Percentiles rank a stretch among this genome's conserved stretches.
Conservation (phyloP, 2,113 vertebrate genomes). For the Haemorhous mexicanus region DNA sequence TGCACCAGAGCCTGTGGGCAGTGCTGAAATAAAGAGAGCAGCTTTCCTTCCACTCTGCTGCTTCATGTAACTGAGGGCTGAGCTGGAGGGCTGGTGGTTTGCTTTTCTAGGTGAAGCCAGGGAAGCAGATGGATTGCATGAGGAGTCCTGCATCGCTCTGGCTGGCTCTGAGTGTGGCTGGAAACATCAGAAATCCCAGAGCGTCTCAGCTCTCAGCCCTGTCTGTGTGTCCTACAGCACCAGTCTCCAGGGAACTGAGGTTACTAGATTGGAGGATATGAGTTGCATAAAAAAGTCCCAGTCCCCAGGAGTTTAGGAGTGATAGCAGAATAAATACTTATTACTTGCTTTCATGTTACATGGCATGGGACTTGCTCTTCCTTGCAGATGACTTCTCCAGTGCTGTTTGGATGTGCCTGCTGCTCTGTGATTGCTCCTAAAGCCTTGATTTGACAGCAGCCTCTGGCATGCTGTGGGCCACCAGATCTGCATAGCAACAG, state of each 20-base stretch:
- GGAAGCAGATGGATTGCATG: not conserved
- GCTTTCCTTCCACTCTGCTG: not conserved
- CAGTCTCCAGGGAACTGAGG: not conserved
- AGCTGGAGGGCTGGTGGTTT: not conserved
- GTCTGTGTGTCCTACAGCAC: not conserved
- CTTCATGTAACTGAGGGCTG: not conserved
- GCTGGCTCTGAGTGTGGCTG: not conserved
- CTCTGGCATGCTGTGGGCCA: not conserved
- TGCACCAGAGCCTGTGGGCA: not conserved
- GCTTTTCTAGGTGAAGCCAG: not conserved
- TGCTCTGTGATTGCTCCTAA: not conserved
- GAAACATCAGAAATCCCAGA: not conserved
- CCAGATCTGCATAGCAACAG: not conserved
- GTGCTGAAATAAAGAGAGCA: not conserved
- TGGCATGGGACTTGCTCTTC: not conserved
- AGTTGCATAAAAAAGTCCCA: not conserved
- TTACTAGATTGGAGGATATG: not conserved
- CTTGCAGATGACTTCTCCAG: not conserved
- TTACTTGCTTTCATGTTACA: not conserved
- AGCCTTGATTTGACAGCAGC: conserved; percentile 13
- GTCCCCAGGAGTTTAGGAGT: not conserved
- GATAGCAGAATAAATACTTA: not conserved
- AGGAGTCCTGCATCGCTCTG: not conserved
- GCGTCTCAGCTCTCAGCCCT: not conserved
- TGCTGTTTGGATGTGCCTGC: not conserved